Base-by-base conservation (phyloP, 2,888 invertebrate species). In the Acleris cristana region DNA sequence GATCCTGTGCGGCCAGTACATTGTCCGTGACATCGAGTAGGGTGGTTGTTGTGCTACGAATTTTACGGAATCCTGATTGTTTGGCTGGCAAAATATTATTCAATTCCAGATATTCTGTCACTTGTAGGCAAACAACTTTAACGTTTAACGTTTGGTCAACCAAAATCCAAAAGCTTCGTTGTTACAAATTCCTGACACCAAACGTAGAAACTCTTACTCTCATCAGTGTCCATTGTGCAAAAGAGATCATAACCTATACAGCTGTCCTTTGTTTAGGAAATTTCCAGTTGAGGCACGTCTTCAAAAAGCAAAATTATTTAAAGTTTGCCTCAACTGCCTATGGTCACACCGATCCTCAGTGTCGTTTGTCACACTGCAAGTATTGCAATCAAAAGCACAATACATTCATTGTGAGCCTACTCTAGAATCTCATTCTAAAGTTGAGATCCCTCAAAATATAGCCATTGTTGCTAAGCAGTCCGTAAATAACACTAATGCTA, bases 331-430 rank as follows among this genome's bases (percentile, higher is more conserved):
- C 4, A 74, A 74, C 40, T 73, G 74, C 26, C 48, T 69, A 55
- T 18, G 69, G 65, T 5, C 67, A 58, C 40, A 7, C 40, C 2
- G 57, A 51, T 2, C 71, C 57, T 8, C 53, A 55, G 8, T 74
- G 73, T 18, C 68, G 40, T 19, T 57, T 74, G 0, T 54, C 70
- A 1, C 71, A 57, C 45, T 76, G 74, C 54, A 72, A 63, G 44
- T 74, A 73, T 62, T 76, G 74, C 34, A 67, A 72, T 63, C 21
- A 14, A 12, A 72, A 63, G 44, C 73, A 74, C 45, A 73, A 69
- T 48, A 72, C 12, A 70, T 74, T 51, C 74, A 74, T 57, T 51
- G 26, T 12, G 58, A 58, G 49, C 12, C 18, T 14, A n/a, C 48
- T 21, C 55, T 52, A 52, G 14, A 60, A 10, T 23, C 26, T 48